Evolutionary conservation across 2,797 vertebrate species (phyloP), one percentile per base, ranked within the genome.

Genomic region (Melanotaenia boesemani): DNA sequence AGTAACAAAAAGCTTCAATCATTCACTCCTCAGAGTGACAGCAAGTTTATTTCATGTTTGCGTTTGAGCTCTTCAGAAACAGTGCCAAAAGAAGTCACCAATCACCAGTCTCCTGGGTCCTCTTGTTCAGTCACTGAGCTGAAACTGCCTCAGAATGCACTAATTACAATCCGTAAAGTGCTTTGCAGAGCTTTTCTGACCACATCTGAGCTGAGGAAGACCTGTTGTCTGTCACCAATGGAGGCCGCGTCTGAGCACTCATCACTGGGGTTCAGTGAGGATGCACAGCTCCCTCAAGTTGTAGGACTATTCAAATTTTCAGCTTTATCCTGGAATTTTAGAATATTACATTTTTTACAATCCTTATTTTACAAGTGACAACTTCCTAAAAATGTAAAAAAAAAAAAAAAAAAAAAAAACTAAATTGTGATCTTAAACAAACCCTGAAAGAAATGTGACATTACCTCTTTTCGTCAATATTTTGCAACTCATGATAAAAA

Each of bases 121-220:
- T 77, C 78, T 90, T 86, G 86, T 89, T 91, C 86, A 90, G 85
- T 85, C 84, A 86, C 82, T 77, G 76, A 82, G 77, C 81, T 82
- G 67, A 88, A 88, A 84, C 82, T 72, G 85, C 79, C 71, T 76
- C 70, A 58, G 59, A 87, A 72, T 78, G 83, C 81, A 76, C 85
- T 86, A 88, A 88, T 89, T 86, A 88, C 81, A 84, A 79, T 66
- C 75, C 11, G 62, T 77, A 85, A 90, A 90, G 81, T 85, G 81
- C 73, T 81, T 61, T 76, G 77, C 81, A 76, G 77, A 82, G 84
- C 72, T 80, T 83, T 81, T 59, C 32, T 81, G 76, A 82, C 83
- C 83, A 66, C 72, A 28, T 37, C 63, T 70, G 62, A 63, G 65
- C 81, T 79, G 88, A 84, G 69, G 76, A 85, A 82, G 83, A 82